phyloP scores from a whole-genome alignment of 2,113 vertebrate genomes.

The Chloropsis cyanopogon region DNA sequence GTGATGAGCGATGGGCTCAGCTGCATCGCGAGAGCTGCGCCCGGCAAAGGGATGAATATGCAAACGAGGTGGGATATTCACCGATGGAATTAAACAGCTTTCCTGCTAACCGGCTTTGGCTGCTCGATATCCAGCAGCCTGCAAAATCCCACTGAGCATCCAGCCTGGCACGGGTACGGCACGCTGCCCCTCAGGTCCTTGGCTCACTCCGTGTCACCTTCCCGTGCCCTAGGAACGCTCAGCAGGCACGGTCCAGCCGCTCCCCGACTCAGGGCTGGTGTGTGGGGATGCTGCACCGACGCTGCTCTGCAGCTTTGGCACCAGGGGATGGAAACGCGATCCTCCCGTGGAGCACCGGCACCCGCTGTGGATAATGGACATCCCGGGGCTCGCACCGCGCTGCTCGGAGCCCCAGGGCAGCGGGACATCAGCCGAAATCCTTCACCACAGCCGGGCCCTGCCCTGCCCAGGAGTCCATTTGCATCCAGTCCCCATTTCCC shows the following conservation, averaged over 20 bases:
- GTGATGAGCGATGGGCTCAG: neutral
- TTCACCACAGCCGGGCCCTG: accelerated
- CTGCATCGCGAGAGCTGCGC: accelerated
- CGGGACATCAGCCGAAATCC: neutral
- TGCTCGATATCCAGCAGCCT: neutral
- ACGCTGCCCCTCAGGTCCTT: accelerated
- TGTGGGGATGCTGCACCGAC: accelerated
- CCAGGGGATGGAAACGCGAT: neutral
- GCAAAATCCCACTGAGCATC: neutral
- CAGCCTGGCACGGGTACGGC: accelerated
- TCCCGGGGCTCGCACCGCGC: accelerated
- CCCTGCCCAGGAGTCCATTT: accelerated
- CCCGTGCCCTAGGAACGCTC: accelerated
- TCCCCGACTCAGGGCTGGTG: accelerated
- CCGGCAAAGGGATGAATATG: neutral
- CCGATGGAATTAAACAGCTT: neutral
- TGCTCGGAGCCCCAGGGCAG: accelerated
- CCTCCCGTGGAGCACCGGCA: neutral
- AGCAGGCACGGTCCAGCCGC: accelerated
- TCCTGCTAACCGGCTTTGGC: neutral
- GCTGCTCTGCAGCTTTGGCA: neutral
- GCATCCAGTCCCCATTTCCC: neutral
- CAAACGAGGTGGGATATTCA: neutral
- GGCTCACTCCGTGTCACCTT: accelerated
- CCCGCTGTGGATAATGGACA: accelerated